Percentiles rank a stretch among this genome's conserved stretches.
These are phyloP conservation scores for Notodonta dromedarius DNA, from an alignment of 2,888 invertebrate species.

Conservation along the genomic window DNA sequence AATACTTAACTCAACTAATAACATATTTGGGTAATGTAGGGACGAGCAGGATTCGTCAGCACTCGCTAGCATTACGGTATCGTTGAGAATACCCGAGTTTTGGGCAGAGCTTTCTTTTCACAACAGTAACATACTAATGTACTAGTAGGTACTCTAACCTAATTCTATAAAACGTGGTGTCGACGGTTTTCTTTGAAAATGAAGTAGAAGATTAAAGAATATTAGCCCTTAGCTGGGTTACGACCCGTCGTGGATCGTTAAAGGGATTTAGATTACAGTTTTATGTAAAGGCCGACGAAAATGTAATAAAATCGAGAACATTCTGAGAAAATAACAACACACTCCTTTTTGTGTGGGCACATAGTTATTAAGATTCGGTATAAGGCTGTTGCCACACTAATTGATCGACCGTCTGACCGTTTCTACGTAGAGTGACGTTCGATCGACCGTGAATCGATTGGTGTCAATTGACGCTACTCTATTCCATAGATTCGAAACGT, in stretches of 20 bases:
- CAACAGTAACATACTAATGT: too few relatives aligned
- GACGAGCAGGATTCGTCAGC: too few relatives aligned
- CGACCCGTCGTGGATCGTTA: conserved; percentile 11
- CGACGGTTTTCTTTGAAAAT: neutral
- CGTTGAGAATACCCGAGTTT: too few relatives aligned
- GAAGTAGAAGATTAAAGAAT: conserved; percentile 11
- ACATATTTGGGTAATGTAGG: too few relatives aligned
- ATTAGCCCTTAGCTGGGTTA: conserved; percentile 9
- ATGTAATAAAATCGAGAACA: conserved; percentile 22
- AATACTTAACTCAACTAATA: too few relatives aligned
- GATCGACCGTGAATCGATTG: too few relatives aligned
- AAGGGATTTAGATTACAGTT: conserved; percentile 14
- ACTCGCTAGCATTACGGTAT: too few relatives aligned
- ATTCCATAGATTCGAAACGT: too few relatives aligned
- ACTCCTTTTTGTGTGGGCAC: conserved; percentile 15
- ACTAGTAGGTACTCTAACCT: neutral
- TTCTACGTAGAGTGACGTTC: too few relatives aligned
- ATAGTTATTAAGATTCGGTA: conserved; percentile 21
- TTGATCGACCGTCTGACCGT: neutral
- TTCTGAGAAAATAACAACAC: conserved; percentile 12
- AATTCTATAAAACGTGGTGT: neutral
- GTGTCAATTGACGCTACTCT: too few relatives aligned
- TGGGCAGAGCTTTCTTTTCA: too few relatives aligned
- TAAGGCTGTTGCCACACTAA: conserved; percentile 5
- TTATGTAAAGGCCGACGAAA: conserved; percentile 18